Evolutionary conservation across 2,797 vertebrate genomes (phyloP).

Genomic region (Lemur catta): DNA sequence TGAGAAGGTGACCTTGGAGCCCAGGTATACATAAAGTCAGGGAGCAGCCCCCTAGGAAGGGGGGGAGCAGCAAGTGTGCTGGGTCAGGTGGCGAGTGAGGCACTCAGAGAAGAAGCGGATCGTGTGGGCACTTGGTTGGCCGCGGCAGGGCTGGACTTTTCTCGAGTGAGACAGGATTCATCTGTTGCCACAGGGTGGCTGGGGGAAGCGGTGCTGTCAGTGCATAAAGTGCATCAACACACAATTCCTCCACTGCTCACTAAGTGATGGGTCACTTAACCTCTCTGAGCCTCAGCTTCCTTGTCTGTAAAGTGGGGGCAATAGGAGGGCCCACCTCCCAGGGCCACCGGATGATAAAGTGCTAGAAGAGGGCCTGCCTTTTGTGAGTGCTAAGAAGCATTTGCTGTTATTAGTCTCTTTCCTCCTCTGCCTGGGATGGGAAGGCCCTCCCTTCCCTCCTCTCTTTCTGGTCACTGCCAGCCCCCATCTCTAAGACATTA

Average conservation of each 20-base stretch:
- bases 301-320: background rate
- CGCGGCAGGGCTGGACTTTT: background rate
- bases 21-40: background rate
- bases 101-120: background rate
- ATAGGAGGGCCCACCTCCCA: background rate
- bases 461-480: background rate
- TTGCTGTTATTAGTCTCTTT: background rate
- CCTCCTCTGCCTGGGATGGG: background rate
- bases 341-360: background rate
- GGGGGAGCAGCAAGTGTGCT: background rate
- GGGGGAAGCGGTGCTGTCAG: background rate
- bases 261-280: background rate
- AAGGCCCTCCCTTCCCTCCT: background rate
- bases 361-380: background rate
- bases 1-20: background rate
- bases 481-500: background rate
- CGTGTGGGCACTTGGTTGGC: no score
- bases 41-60: background rate
- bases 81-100: background rate
- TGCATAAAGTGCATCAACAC: background rate
- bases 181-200: background rate
- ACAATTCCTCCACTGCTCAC: background rate
- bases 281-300: background rate
- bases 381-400: background rate
- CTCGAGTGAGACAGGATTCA: background rate